Evolutionary conservation across 2,888 invertebrate species (phyloP).

Genomic region (Sphaerophoria rueppellii): DNA sequence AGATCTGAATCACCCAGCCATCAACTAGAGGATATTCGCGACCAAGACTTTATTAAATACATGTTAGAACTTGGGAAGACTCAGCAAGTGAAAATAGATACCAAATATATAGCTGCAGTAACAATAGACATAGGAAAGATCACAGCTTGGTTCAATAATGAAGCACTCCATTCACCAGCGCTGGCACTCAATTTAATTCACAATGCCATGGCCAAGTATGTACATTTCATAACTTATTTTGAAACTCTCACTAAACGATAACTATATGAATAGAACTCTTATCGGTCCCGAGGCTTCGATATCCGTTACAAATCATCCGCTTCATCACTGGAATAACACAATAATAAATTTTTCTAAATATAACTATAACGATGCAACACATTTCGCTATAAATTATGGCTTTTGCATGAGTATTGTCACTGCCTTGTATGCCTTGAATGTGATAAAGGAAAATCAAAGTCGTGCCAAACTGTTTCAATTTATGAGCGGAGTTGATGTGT

Average conservation of each 20-base stretch:
- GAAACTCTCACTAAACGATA: neutral
- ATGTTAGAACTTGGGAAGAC: constrained; percentile 76
- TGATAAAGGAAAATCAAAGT: constrained; percentile 86
- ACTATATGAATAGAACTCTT: constrained; percentile 61
- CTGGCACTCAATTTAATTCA: constrained; percentile 85
- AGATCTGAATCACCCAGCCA: constrained; percentile 74
- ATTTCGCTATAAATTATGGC: constrained; percentile 87
- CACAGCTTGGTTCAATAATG: too few species aligned
- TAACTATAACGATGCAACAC: constrained; percentile 83
- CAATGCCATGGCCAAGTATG: constrained; percentile 84
- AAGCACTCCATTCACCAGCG: too few species aligned
- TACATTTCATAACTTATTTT: constrained; percentile 13
- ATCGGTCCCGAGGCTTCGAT: constrained; percentile 76
- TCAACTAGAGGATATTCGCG: constrained; percentile 66
- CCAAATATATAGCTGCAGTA: constrained; percentile 77
- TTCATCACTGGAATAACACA: constrained; percentile 84
- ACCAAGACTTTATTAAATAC: constrained; percentile 72
- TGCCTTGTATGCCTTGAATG: constrained; percentile 83
- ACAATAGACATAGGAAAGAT: too few species aligned
- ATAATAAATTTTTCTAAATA: constrained; percentile 81
- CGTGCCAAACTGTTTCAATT: constrained; percentile 90
- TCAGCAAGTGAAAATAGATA: constrained; percentile 83
- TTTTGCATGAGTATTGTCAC: constrained; percentile 86
- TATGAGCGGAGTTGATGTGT: constrained; percentile 88
- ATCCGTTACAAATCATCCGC: constrained; percentile 86